A percentile compares a stretch with the other conserved stretches of the same genome.
phyloP scores from a whole-genome alignment of 2,888 invertebrate species.

The Ophion costatus region DNA sequence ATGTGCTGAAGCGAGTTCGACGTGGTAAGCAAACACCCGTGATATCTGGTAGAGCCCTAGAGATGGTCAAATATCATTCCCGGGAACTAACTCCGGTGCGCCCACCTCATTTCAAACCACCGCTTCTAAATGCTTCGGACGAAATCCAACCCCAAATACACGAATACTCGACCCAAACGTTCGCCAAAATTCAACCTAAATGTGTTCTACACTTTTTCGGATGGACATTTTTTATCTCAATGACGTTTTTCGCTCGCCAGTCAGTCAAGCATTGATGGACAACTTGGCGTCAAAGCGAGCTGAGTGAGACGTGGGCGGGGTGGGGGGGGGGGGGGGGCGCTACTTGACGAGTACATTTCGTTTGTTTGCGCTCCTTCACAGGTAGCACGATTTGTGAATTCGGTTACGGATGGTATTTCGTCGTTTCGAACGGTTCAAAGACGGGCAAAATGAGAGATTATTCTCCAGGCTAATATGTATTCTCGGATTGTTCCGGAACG shows the following conservation, averaged over 20 bases:
- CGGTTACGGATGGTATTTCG: constrained; percentile 48
- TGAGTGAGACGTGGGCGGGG: no score
- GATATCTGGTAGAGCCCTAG: constrained; percentile 51
- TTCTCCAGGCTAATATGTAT: constrained; percentile 29
- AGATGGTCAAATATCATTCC: constrained; percentile 64
- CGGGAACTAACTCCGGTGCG: constrained; percentile 51
- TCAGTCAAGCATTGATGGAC: neutral
- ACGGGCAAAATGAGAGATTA: constrained; percentile 27
- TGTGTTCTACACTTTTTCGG: neutral
- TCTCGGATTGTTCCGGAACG: constrained; percentile 50
- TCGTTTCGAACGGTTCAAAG: constrained; percentile 42
- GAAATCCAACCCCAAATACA: constrained; percentile 39
- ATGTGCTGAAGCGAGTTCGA: constrained; percentile 40
- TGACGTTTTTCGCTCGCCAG: no score
- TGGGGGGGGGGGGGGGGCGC: no score
- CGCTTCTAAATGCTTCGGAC: constrained; percentile 34
- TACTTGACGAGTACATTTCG: neutral
- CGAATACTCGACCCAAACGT: neutral
- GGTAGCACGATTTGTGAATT: no score
- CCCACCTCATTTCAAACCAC: constrained; percentile 48
- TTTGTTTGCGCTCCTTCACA: neutral
- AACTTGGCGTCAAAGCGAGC: neutral
- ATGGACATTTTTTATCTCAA: neutral
- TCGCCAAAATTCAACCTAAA: constrained; percentile 19
- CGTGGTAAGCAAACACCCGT: constrained; percentile 59